Evolutionary conservation across 1,140 invertebrate species (phyloP), one percentile per base, ranked within the genome.

Genomic region (Atta texana): DNA sequence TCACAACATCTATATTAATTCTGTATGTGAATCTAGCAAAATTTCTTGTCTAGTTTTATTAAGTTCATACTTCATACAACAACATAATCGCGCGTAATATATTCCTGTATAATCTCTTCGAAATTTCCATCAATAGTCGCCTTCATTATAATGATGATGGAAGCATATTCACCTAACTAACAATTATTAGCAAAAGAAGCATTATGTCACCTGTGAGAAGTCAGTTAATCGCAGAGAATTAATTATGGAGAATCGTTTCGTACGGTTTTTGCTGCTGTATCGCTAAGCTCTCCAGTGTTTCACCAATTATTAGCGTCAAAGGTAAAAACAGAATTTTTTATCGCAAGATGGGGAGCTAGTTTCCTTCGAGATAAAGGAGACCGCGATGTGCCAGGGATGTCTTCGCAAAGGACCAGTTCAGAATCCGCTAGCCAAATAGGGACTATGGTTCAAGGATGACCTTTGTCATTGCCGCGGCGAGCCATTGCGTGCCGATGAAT

Each of bases 401-500:
- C 69, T 24, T 51, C 18, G 39, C 51, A 63, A 75, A 10, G 69
- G 69, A 74, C 28, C 55, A 63, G 39, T 63, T 84, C 10, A 14
- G 18, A 49, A 74, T 61, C 44, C 18, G 39, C 24, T 14, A 39
- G 34, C 80, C 55, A 34, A 86, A 72, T 68, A 49, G 81, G 69
- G 76, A 81, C 44, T 28, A 49, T 34, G 57, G n/a, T 59, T 85
- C 88, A 75, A 86, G 78, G 71, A 75, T 82, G 85, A 90, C 90
- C 90, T 89, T 88, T 88, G 86, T 86, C 86, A 85, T 66, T 80
- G 89, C 72, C 63, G 87, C 78, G 72, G 66, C 51, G 53, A 76
- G 84, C 28, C 63, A 68, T 86, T 88, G 71, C 88, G 74, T 75
- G 85, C 72, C 78, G 88, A 81, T 89, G 89, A 89, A 86, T 91